Evolutionary conservation across 2,888 invertebrate species (phyloP).

Genomic region (Anthophora plumipes): DNA sequence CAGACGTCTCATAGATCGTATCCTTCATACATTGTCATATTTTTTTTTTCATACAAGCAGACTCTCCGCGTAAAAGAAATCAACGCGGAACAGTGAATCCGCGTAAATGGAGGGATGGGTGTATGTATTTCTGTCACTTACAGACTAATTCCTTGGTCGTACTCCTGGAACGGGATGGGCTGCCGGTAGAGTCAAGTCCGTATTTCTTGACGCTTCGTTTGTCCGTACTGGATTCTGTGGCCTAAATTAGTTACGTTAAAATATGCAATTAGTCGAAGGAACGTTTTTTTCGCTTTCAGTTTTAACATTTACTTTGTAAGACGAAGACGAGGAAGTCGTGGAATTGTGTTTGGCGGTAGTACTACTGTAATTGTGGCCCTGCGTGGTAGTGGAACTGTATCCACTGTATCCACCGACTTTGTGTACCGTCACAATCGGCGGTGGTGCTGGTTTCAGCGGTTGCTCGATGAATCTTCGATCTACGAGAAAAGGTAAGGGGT

Average conservation of each 20-base stretch:
- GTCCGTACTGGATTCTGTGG: slow-evolving; percentile 72
- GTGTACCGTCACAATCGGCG: slow-evolving; percentile 86
- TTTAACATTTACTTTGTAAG: slow-evolving; percentile 69
- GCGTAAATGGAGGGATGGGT: too few relatives aligned
- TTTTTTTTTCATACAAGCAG: too few relatives aligned
- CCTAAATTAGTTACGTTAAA: slow-evolving; percentile 38
- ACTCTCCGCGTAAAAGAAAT: too few relatives aligned
- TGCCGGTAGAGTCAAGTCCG: slow-evolving; percentile 91
- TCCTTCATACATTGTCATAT: too few relatives aligned
- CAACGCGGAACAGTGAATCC: too few relatives aligned
- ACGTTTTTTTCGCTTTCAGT: neutral
- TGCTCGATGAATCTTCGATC: slow-evolving; percentile 95
- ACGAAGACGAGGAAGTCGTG: slow-evolving; percentile 72
- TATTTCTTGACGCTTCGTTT: slow-evolving; percentile 88
- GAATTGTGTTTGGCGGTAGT: slow-evolving; percentile 72
- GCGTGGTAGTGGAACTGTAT: slow-evolving; percentile 84
- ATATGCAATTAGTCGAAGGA: too few relatives aligned
- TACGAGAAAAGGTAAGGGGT: slow-evolving; percentile 63
- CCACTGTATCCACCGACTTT: slow-evolving; percentile 84
- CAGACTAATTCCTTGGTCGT: slow-evolving; percentile 95
- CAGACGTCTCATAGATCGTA: too few relatives aligned
- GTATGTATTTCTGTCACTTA: slow-evolving; percentile 85
- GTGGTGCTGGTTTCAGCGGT: slow-evolving; percentile 92
- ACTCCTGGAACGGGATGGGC: slow-evolving; percentile 94
- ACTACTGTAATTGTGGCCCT: slow-evolving; percentile 67